These are phyloP conservation scores for Cavia aperea DNA, from an alignment of 2,113 vertebrate genomes.

Conservation along the genomic window DNA sequence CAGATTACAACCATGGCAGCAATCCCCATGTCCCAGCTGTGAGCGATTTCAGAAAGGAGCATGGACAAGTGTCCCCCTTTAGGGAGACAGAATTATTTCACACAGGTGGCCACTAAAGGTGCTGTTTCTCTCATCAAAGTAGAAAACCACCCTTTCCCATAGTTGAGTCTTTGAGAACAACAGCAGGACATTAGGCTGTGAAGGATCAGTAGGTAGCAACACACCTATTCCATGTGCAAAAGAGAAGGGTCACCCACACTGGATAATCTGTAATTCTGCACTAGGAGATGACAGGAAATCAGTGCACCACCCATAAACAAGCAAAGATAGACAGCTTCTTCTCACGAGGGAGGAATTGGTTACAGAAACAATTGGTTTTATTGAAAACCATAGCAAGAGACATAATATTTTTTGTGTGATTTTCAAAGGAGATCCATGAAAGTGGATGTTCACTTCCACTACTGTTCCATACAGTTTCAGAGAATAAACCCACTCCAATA, in stretches of 20 bases:
- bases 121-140: not conserved
- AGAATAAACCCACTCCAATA: fast-evolving
- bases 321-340: not conserved
- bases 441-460: not conserved
- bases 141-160: not conserved
- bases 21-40: no score
- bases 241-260: not conserved
- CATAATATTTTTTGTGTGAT: not conserved
- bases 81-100: not conserved
- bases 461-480: not conserved
- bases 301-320: not conserved
- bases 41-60: not conserved
- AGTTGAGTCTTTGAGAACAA: not conserved
- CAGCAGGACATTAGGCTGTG: not conserved
- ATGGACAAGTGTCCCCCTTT: not conserved
- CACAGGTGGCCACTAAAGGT: not conserved
- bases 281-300: not conserved
- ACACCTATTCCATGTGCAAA: not conserved
- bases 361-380: no score
- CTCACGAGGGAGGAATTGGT: not conserved
- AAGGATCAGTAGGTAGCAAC: not conserved
- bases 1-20: no score
- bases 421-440: not conserved
- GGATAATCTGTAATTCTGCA: not conserved
- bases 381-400: not conserved